A percentile compares a stretch with the other conserved stretches of the same genome.
Conservation (phyloP, 2,888 invertebrate genomes). For the Scrobipalpa costella region DNA sequence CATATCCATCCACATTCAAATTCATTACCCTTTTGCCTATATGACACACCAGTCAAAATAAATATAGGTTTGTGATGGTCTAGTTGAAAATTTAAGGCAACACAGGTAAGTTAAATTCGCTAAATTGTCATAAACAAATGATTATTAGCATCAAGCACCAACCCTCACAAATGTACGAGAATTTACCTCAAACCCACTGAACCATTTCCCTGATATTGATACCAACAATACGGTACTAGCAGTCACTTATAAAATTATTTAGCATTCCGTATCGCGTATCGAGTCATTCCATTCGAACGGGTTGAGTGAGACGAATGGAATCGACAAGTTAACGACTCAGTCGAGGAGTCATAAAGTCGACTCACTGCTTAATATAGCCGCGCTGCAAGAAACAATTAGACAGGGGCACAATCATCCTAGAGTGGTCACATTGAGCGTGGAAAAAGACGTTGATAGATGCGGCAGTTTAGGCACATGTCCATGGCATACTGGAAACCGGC, state of each 20-base stretch:
- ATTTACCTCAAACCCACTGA: neutral
- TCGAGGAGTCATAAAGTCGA: constrained; percentile 77
- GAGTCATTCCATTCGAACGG: constrained; percentile 52
- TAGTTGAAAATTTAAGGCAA: neutral
- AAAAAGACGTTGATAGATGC: constrained; percentile 45
- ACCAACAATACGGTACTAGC: constrained; percentile 7
- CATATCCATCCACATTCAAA: too few species aligned
- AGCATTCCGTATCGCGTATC: constrained; percentile 37
- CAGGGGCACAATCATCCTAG: constrained; percentile 72
- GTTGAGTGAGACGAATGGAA: constrained; percentile 70
- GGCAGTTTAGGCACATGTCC: constrained; percentile 37
- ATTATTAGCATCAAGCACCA: neutral
- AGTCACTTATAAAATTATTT: constrained; percentile 7
- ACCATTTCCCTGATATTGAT: constrained; percentile 14
- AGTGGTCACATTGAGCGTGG: constrained; percentile 44
- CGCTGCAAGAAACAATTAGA: constrained; percentile 80
- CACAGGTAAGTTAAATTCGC: neutral
- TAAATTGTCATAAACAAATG: neutral
- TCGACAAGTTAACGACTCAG: constrained; percentile 78
- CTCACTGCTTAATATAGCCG: constrained; percentile 78
- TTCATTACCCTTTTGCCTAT: too few species aligned
- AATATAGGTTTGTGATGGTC: too few species aligned
- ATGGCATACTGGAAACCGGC: too few species aligned
- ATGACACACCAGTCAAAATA: too few species aligned
- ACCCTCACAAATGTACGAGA: neutral